Conservation (phyloP, 2,888 invertebrate species). For the Clostera curtula region DNA sequence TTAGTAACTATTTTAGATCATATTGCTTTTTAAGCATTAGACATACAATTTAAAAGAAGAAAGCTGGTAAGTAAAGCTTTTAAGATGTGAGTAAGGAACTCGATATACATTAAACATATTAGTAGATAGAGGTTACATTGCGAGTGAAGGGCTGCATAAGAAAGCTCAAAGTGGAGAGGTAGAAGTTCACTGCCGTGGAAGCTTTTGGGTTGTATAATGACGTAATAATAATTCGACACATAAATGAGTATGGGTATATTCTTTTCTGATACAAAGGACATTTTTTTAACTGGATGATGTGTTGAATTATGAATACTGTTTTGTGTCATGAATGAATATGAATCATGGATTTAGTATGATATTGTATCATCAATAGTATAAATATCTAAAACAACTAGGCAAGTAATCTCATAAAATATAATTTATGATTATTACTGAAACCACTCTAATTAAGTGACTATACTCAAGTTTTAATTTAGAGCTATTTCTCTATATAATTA, state of each 20-base stretch:
- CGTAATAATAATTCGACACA: too few relatives aligned
- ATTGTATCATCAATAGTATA: too few relatives aligned
- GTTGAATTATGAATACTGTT: slow-evolving; percentile 31
- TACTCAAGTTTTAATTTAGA: slow-evolving; percentile 6
- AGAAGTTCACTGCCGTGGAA: slow-evolving; percentile 50
- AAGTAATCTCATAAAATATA: slow-evolving; percentile 7
- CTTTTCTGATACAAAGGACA: slow-evolving; percentile 10
- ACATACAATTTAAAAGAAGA: slow-evolving; percentile 6
- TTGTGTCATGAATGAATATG: slow-evolving; percentile 27
- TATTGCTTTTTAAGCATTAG: slow-evolving; percentile 7
- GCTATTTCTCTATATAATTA: slow-evolving; percentile 12
- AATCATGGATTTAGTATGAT: too few relatives aligned
- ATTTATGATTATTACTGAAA: slow-evolving; percentile 8
- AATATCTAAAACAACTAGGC: slow-evolving; percentile 13
- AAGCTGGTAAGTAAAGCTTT: slow-evolving; percentile 30
- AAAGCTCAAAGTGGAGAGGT: slow-evolving; percentile 50
- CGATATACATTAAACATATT: slow-evolving; percentile 8
- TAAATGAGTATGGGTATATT: too few relatives aligned
- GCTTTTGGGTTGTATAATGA: slow-evolving; percentile 27
- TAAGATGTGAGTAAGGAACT: slow-evolving; percentile 19
- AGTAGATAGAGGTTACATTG: slow-evolving; percentile 26
- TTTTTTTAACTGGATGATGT: slow-evolving; percentile 28
- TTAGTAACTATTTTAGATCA: too few relatives aligned
- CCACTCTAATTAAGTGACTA: slow-evolving; percentile 13
- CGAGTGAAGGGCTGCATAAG: slow-evolving; percentile 50